These are phyloP conservation scores for Anoncus sp. DNA, from an alignment of 2,888 invertebrate genomes.

Conservation along the genomic window DNA sequence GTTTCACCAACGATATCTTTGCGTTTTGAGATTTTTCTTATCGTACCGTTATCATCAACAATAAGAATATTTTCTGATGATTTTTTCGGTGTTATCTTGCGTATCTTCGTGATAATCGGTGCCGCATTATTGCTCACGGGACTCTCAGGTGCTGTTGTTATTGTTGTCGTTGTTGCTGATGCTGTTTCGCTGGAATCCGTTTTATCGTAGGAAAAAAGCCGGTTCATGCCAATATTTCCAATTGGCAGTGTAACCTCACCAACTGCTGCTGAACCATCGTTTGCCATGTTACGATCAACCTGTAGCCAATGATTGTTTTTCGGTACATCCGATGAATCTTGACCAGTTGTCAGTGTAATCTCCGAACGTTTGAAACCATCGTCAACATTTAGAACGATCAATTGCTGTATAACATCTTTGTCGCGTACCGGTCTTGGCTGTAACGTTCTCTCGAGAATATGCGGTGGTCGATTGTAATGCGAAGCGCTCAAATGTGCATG, in stretches of 20 bases:
- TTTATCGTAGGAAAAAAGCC: constrained; percentile 48
- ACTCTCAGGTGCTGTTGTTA: background rate
- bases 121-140: constrained; percentile 7
- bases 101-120: constrained; percentile 47
- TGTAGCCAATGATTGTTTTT: constrained; percentile 51
- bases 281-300: constrained; percentile 46
- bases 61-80: constrained; percentile 44
- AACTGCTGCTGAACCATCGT: constrained; percentile 20
- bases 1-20: constrained; percentile 26
- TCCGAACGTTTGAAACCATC: constrained; percentile 66
- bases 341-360: constrained; percentile 30
- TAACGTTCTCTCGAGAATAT: constrained; percentile 78
- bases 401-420: constrained; percentile 76
- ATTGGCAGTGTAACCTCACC: constrained; percentile 56
- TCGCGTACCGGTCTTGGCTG: constrained; percentile 72
- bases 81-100: constrained; percentile 38
- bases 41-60: constrained; percentile 38
- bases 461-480: constrained; percentile 82
- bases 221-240: constrained; percentile 48
- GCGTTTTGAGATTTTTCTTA: constrained; percentile 26
- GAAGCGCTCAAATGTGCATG: constrained; percentile 83
- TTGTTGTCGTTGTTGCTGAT: too few species aligned
- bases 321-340: constrained; percentile 26
- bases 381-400: constrained; percentile 75
- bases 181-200: constrained; percentile 27